Evolutionary conservation across 2,113 vertebrate genomes (phyloP), one percentile per base, ranked within the genome.

Genomic region (Lepus europaeus): DNA sequence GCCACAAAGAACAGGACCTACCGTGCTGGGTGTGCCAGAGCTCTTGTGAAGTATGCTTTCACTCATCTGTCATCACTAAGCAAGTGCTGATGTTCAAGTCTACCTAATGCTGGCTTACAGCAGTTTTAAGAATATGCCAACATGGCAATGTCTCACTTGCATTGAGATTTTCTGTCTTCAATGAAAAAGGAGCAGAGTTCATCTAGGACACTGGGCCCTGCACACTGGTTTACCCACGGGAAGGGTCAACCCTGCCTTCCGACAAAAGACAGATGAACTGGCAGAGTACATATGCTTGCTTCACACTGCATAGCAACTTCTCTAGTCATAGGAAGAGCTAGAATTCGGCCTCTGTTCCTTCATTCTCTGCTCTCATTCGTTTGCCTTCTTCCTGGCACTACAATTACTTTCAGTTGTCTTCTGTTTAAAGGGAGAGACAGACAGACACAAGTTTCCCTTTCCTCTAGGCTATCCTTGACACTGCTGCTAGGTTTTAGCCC

Each of bases 131-230:
- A 91, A 20, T 79, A 76, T 12, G 59, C 59, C 49, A 14, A 9
- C 14, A 25, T 25, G 72, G 22, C 61, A 49, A 51, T 39, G n/a
- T 88, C 73, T 73, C 64, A 45, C 33, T 68, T 78, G 51, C 31
- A 72, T 59, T 84, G 61, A 45, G 53, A 76, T 82, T 39, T 79
- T 39, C 77, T 82, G 93, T 91, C 91, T 85, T 74, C 20, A 45
- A 5, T 56, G 33, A 72, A 29, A 85, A 89, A 81, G 39, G n/a
- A 88, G 61, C 31, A 51, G 59, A 63, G 33, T 45, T 84, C 77
- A 83, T 53, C 10, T 33, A 91, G 63, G n/a, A 36, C 51, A 70
- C 25, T n/a, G 19, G 72, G 31, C n/a, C 13, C 1, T 36, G 53
- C 39, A 39, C n/a, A 16, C 68, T 72, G 59, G 49, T 20, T 88